Conservation (phyloP, 2,888 invertebrate genomes). For the Tenthredo mesomela region DNA sequence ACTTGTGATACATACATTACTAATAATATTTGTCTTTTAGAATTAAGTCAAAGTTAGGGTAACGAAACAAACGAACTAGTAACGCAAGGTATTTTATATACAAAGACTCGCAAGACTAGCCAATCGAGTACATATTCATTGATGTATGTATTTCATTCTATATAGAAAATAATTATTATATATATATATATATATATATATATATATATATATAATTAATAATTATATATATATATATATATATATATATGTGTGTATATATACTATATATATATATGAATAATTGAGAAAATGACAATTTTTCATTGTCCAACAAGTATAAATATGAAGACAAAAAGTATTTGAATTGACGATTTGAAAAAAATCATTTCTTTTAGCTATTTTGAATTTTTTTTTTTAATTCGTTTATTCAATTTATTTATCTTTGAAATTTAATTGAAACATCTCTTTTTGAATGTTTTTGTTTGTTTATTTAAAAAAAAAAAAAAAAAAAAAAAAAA, state of each 20-base stretch:
- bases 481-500: too few species aligned
- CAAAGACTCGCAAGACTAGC: constrained; percentile 58
- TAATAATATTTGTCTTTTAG: constrained; percentile 61
- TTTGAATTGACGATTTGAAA: constrained; percentile 40
- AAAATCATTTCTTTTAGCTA: constrained; percentile 15
- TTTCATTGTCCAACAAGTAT: constrained; percentile 12
- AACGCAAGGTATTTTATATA: constrained; percentile 64
- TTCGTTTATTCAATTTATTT: constrained; percentile 20
- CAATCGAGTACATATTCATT: constrained; percentile 58
- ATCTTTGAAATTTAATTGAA: not conserved
- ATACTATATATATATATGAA: constrained; percentile 6
- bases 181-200: constrained; percentile 34
- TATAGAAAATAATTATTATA: constrained; percentile 46
- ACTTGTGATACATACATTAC: constrained; percentile 66
- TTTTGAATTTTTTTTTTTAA: constrained; percentile 21
- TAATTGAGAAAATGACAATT: constrained; percentile 37
- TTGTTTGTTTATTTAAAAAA: not conserved
- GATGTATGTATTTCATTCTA: constrained; percentile 55
- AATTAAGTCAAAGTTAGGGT: constrained; percentile 57
- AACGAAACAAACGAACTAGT: constrained; percentile 60
- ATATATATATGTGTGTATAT: not conserved
- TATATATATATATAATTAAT: constrained; percentile 27
- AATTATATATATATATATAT: constrained; percentile 35
- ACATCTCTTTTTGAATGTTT: not conserved
- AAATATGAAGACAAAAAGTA: constrained; percentile 30